A percentile compares a stretch with the other conserved stretches of the same genome.
Evolutionary conservation across 64 coral and sea anemone species (phyloP).

Genomic region (Pocillopora verrucosa): DNA sequence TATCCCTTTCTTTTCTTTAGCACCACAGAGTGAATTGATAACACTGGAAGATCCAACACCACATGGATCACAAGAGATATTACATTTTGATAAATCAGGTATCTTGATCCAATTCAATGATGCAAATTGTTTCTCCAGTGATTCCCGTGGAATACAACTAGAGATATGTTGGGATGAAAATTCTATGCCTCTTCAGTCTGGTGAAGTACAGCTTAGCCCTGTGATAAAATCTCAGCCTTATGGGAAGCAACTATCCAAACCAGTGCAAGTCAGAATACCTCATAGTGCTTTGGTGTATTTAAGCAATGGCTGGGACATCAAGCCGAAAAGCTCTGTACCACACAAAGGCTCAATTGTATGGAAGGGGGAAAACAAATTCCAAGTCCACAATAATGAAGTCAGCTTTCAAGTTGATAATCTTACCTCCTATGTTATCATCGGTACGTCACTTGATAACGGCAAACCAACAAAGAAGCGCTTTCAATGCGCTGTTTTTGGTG

Average conservation of each 20-base stretch:
- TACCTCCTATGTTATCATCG: slow-evolving; percentile 37
- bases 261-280: slow-evolving; percentile 8
- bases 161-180: slow-evolving; percentile 1
- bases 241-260: not conserved
- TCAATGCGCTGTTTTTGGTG: slow-evolving; percentile 52
- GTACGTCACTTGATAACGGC: not conserved
- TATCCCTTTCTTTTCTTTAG: not conserved
- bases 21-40: not conserved
- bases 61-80: not conserved
- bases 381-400: slow-evolving; percentile 16
- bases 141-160: slow-evolving; percentile 13
- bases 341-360: not conserved
- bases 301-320: slow-evolving; percentile 6
- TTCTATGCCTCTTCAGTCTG: not conserved
- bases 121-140: not conserved
- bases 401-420: slow-evolving; percentile 7
- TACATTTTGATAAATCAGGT: slow-evolving; percentile 37
- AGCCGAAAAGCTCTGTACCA: not conserved
- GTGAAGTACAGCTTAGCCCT: slow-evolving; percentile 55
- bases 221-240: slow-evolving; percentile 29
- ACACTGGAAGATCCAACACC: slow-evolving; percentile 18
- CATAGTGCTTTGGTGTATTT: slow-evolving; percentile 38
- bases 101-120: slow-evolving; percentile 30
- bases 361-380: not conserved
- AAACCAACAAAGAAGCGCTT: slow-evolving; percentile 58